A percentile compares a stretch with the other conserved stretches of the same genome.
These are phyloP conservation scores for Lanistes nyassanus DNA, from an alignment of 1,140 invertebrate species.

Conservation along the genomic window DNA sequence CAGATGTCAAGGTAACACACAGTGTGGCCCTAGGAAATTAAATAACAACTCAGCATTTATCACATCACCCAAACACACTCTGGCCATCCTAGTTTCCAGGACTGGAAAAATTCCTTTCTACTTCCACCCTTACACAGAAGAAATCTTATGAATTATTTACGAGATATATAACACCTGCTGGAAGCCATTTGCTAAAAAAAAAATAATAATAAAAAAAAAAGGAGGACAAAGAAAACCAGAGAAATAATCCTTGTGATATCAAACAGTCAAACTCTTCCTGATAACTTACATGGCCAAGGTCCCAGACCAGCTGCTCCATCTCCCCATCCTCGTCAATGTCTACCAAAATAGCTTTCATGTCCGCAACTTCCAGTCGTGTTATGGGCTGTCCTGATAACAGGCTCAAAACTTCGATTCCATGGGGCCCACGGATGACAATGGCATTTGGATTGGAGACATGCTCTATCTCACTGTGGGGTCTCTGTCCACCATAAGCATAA, in stretches of 20 bases:
- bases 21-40: slow-evolving; percentile 35
- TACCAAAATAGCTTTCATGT: slow-evolving; percentile 46
- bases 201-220: no score
- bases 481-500: slow-evolving; percentile 61
- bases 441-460: slow-evolving; percentile 54
- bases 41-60: neutral
- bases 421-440: slow-evolving; percentile 54
- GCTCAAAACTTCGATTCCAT: slow-evolving; percentile 56
- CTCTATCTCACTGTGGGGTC: slow-evolving; percentile 54
- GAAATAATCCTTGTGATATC: no score
- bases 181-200: no score
- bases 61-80: no score
- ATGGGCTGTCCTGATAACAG: slow-evolving; percentile 57
- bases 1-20: slow-evolving; percentile 57
- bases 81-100: no score
- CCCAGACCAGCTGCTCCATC: slow-evolving; percentile 51
- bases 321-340: slow-evolving; percentile 53
- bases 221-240: no score
- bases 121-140: no score
- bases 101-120: no score
- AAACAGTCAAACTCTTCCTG: neutral
- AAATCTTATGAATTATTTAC: no score
- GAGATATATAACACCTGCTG: no score
- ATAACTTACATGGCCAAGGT: slow-evolving; percentile 34
- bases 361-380: slow-evolving; percentile 46